Evolutionary conservation across 2,797 vertebrate genomes (phyloP).

Genomic region (Cygnus olor): DNA sequence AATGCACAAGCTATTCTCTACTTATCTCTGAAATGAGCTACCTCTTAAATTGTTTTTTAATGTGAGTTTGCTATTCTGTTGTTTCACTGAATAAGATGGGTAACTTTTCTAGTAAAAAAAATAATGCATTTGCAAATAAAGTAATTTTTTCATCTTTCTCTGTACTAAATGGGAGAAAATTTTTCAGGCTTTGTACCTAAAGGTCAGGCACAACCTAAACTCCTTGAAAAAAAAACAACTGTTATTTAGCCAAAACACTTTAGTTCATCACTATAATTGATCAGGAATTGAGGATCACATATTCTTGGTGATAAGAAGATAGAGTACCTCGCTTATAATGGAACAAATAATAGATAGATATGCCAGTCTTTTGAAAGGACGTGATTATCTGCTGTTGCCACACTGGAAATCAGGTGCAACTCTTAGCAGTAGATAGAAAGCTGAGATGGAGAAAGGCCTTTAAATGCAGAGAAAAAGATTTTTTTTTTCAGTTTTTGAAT

Average conservation of each 20-base stretch:
- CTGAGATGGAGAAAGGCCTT: background rate
- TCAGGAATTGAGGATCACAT: background rate
- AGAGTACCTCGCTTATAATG: background rate
- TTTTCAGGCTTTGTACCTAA: background rate
- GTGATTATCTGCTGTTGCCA: background rate
- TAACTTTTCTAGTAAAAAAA: background rate
- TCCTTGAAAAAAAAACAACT: background rate
- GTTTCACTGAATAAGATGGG: background rate
- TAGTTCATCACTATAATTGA: background rate
- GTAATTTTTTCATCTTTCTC: background rate
- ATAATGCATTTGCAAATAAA: background rate
- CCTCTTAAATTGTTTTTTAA: background rate
- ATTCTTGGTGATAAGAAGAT: background rate
- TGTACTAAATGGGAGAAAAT: background rate
- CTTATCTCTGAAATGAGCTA: background rate
- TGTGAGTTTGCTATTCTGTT: background rate
- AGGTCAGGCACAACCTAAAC: conserved; percentile 12
- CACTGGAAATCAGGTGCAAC: background rate
- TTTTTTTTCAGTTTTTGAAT: background rate
- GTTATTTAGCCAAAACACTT: conserved; percentile 17
- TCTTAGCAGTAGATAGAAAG: background rate
- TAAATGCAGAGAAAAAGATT: background rate
- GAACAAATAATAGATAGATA: background rate
- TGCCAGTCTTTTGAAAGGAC: background rate
- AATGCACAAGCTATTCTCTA: background rate